Base-by-base conservation (phyloP, 2,888 invertebrate species). In the Gisinianus flammeolus region DNA sequence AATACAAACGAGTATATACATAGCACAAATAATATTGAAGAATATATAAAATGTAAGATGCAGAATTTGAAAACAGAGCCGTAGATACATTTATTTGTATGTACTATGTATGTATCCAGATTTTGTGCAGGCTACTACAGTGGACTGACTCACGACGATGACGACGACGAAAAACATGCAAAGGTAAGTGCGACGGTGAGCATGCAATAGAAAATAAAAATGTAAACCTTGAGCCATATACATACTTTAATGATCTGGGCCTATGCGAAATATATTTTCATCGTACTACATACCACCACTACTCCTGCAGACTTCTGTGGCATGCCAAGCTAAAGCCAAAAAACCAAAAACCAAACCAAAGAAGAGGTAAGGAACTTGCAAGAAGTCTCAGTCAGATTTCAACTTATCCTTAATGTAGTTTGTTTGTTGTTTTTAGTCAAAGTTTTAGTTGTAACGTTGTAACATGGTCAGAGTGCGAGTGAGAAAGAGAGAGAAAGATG, bases 181-280 rank as follows among this genome's bases (percentile, higher is more conserved):
- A 62, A 35, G 30, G 22, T 2, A 77, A 58, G 71, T 70, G 77
- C 70, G 71, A 70, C 31, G 77, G 70, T 70, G 30, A 52, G 33
- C 77, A 77, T 70, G 77, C 77, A 77, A 77, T 64, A 26, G 33
- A 69, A 69, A 64, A 77, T 70, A 77, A 71, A 77, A 77, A 77
- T 64, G 64, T 69, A 71, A 77, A 70, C 77, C 77, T 77, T 77
- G 77, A 77, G 77, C 69, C 70, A 69, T 77, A 77, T 70, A 70
- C 77, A 77, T 35, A 56, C 28, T 26, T 71, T 56, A 33, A 71
- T 68, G 68, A 68, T 68, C 33, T 67, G 31, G 33, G 5, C 12
- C 44, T 44, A 44, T 44, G 44, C 44, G 19, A 44, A 44, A 44
- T 44, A 2, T 44, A 16, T 1, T 44, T 44, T 44, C 44, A 16